Percentiles rank a stretch among this genome's conserved stretches.
Conservation (phyloP, 2,888 invertebrate species). For the Idaea aversata region DNA sequence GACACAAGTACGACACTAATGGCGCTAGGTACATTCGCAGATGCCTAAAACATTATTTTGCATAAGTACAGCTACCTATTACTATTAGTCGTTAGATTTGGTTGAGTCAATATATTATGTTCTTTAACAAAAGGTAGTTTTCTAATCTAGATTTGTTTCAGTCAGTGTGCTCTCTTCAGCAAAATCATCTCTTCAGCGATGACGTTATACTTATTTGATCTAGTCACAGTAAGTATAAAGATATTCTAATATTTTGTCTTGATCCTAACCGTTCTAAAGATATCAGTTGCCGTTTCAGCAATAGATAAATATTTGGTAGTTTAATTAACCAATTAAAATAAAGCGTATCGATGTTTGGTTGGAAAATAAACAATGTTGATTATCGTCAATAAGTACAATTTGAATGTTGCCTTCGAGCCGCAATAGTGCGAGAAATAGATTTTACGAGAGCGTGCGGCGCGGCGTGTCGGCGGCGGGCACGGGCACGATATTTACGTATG, state of each 20-base stretch:
- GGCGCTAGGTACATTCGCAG: background rate
- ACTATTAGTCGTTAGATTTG: no score
- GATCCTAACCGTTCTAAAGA: background rate
- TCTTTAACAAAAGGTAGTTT: no score
- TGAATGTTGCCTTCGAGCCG: constrained; percentile 53
- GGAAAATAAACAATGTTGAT: constrained; percentile 44
- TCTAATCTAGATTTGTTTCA: no score
- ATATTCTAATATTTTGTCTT: no score
- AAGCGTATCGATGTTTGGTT: constrained; percentile 25
- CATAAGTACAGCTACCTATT: no score
- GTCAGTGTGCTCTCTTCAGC: no score
- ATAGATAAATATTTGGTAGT: background rate
- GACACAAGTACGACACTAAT: background rate
- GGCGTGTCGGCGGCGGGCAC: constrained; percentile 46
- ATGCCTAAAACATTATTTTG: no score
- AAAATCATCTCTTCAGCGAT: no score
- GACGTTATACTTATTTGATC: no score
- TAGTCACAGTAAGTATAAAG: no score
- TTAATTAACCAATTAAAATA: constrained; percentile 19
- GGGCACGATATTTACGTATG: constrained; percentile 71
- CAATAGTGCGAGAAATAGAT: constrained; percentile 74
- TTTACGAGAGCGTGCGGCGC: constrained; percentile 74
- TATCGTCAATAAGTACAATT: constrained; percentile 53
- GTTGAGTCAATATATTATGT: no score
- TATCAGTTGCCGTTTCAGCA: background rate